A percentile compares a stretch with the other conserved stretches of the same genome.
phyloP scores from a whole-genome alignment of 1,140 invertebrate species.

The Drosophila ironensis region DNA sequence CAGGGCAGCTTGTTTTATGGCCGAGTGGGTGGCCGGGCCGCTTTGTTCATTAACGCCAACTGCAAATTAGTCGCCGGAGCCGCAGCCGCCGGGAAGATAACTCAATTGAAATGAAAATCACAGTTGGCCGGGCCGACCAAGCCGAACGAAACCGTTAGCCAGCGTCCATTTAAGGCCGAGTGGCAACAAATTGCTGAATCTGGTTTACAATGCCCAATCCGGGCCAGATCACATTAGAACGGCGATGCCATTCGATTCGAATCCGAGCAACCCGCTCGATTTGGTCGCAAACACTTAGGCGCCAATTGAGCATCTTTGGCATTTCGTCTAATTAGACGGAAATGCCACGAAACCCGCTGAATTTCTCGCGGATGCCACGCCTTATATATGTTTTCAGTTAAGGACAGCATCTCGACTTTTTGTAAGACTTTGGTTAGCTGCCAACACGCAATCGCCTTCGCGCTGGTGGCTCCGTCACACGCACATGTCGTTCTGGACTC shows the following conservation, averaged over 20 bases:
- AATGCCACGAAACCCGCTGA: conserved; percentile 51
- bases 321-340: conserved; percentile 71
- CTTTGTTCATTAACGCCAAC: conserved; percentile 63
- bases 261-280: conserved; percentile 60
- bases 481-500: conserved; percentile 39
- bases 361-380: conserved; percentile 52
- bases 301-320: conserved; percentile 78
- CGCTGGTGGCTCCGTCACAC: conserved; percentile 41
- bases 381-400: conserved; percentile 12
- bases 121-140: conserved; percentile 25
- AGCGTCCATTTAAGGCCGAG: conserved; percentile 45
- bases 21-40: conserved; percentile 64
- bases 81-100: conserved; percentile 50
- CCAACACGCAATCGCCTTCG: conserved; percentile 18
- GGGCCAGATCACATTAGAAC: conserved; percentile 58
- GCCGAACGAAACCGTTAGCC: conserved; percentile 53
- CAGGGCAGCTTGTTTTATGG: conserved; percentile 58
- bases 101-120: conserved; percentile 79
- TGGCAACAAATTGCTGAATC: conserved; percentile 60
- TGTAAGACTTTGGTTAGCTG: no score
- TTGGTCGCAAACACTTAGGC: conserved; percentile 76
- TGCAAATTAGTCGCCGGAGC: conserved; percentile 52
- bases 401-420: background rate
- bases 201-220: conserved; percentile 44
- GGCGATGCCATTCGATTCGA: conserved; percentile 13